Evolutionary conservation across 2,888 invertebrate genomes (phyloP).

Genomic region (Dorcus parallelipipedus): DNA sequence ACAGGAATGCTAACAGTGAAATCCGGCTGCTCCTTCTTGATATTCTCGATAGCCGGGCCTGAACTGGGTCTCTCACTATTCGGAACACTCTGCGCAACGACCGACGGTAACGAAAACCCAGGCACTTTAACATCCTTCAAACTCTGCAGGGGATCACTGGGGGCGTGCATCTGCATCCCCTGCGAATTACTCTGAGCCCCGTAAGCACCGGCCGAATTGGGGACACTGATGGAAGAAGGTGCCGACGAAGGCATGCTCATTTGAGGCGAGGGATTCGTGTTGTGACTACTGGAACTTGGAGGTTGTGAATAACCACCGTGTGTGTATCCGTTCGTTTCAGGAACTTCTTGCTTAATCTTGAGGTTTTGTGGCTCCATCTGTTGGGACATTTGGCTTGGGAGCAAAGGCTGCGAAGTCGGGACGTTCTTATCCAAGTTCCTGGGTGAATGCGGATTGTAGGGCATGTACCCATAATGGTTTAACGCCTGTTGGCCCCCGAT

Average conservation of each 20-base stretch:
- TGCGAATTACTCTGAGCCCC: not conserved
- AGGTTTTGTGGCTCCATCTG: constrained; percentile 68
- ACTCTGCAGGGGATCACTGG: constrained; percentile 68
- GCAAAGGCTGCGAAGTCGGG: constrained; percentile 20
- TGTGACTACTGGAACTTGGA: not conserved
- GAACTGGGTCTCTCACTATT: constrained; percentile 49
- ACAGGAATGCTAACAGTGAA: constrained; percentile 35
- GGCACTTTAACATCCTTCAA: constrained; percentile 78
- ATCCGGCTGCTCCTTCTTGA: constrained; percentile 70
- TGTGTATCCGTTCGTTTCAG: constrained; percentile 35
- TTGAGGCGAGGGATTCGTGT: constrained; percentile 11
- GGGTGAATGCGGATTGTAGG: constrained; percentile 43
- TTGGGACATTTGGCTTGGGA: constrained; percentile 25
- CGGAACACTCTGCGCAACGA: constrained; percentile 18
- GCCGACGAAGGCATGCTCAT: constrained; percentile 47
- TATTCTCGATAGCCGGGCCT: constrained; percentile 66
- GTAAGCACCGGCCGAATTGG: constrained; percentile 24
- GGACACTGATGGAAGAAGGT: constrained; percentile 33
- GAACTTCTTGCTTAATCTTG: constrained; percentile 68
- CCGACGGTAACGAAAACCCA: constrained; percentile 57
- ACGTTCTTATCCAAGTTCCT: constrained; percentile 33
- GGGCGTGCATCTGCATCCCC: constrained; percentile 22
- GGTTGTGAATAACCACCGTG: constrained; percentile 3
- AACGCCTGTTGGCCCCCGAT: constrained; percentile 56
- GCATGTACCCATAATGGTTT: constrained; percentile 63